Evolutionary conservation across 2,888 invertebrate genomes (phyloP), one percentile per base, ranked within the genome.

Genomic region (Nemotelus nigrinus): DNA sequence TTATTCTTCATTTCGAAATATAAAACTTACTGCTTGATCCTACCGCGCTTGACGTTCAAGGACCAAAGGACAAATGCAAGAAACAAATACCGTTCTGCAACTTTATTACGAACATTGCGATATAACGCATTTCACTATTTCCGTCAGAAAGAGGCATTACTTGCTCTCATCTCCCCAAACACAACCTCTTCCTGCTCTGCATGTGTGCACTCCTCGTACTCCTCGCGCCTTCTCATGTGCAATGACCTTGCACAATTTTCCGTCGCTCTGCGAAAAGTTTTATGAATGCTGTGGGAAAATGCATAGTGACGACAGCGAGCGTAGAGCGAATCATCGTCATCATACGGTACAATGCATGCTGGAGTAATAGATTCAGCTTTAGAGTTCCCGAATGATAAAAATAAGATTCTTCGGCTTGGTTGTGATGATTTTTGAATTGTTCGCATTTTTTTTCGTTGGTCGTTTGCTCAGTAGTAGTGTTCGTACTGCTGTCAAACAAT

Each of bases 191-290:
- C 3, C 10, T 10, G 10, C 47, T 47, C 47, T 47, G 5, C 25
- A 8, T 3, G 47, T 65, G 65, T 65, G n/a, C n/a, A 43, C 43
- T 5, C 44, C 43, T 50, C 10, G 2, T 39, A 2, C 45, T 8
- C 7, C 45, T 2, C 44, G 44, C 55, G 10, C 25, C 25, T 53
- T 53, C 10, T 25, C 4, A 58, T 71, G 72, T 72, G 60, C 72
- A 72, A 72, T 72, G 72, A 72, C 72, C 72, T 72, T 58, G 72
- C 47, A 72, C 72, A 58, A 58, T 72, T 60, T 58, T 60, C 72
- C 58, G 25, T 5, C 39, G 10, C 44, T 45, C 10, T 25, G 25
- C 25, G 25, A 25, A 25, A 25, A 10, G 68, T 68, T 68, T 68
- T 68, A 68, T 68, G 68, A 68, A 68, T 68, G 68, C 68, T 68